These are phyloP conservation scores for Pogonus chalceus DNA, from an alignment of 1,140 invertebrate genomes.

Conservation along the genomic window DNA sequence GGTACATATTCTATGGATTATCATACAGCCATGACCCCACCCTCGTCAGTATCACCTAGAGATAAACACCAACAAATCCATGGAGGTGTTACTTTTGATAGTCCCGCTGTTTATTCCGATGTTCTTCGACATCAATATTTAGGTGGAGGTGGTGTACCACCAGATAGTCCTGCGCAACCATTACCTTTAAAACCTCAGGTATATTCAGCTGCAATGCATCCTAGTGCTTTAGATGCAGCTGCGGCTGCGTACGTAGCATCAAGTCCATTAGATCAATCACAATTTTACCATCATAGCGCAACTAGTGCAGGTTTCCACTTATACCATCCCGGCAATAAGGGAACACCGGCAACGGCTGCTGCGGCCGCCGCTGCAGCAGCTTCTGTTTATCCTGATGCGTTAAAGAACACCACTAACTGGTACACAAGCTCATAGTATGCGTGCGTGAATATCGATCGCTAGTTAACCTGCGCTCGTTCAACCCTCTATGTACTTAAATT, in stretches of 20 bases:
- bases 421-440: slow-evolving; percentile 63
- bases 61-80: slow-evolving; percentile 65
- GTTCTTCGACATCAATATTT: slow-evolving; percentile 50
- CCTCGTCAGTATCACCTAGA: slow-evolving; percentile 85
- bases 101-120: slow-evolving; percentile 39
- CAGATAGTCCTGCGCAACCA: slow-evolving; percentile 52
- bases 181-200: slow-evolving; percentile 84
- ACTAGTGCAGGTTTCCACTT: slow-evolving; percentile 74
- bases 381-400: neutral
- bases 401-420: slow-evolving; percentile 49
- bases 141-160: slow-evolving; percentile 19
- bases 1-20: slow-evolving; percentile 67
- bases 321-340: slow-evolving; percentile 73
- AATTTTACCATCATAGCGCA: slow-evolving; percentile 67
- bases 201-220: slow-evolving; percentile 53
- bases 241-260: slow-evolving; percentile 38
- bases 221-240: slow-evolving; percentile 46
- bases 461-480: neutral
- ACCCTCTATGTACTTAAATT: neutral
- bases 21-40: slow-evolving; percentile 89
- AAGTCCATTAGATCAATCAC: slow-evolving; percentile 57
- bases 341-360: slow-evolving; percentile 45
- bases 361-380: slow-evolving; percentile 43
- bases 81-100: slow-evolving; percentile 32
- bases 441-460: neutral